Evolutionary conservation across 2,888 invertebrate genomes (phyloP), one percentile per base, ranked within the genome.

Genomic region (Erebia aethiops): DNA sequence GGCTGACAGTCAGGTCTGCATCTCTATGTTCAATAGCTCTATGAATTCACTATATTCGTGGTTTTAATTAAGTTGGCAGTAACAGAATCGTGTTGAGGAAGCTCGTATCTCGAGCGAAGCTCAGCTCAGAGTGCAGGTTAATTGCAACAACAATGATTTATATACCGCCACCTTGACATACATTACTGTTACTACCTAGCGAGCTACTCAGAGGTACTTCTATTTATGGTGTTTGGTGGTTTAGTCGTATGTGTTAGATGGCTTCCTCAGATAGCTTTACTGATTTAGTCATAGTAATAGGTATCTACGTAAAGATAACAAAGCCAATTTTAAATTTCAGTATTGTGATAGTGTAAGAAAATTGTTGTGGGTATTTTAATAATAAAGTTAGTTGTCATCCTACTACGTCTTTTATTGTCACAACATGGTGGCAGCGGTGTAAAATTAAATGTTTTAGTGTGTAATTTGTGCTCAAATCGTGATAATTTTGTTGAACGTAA

Each of bases 41-140:
- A 46, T 11, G 46, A 16, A 64, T 67, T 77, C 72, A 67, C 70
- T 75, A 75, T 73, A 71, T 71, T 67, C 75, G 77, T 67, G 78
- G 80, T 79, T 81, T 81, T 84, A 82, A 85, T 85, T 84, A 84
- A 81, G 77, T 80, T 79, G 81, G 78, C 79, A 78, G 76, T 76
- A 78, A 79, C 77, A 79, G 77, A 79, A 79, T 77, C 79, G 75
- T 77, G 72, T 69, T 71, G 57, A 67, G 67, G 70, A 64, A 54
- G 62, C 63, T 70, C 67, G 66, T 70, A 70, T 63, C 70, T 70
- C 64, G 58, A 63, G 67, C 57, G 63, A 69, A 62, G 67, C 69
- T 51, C 35, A 60, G 67, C 60, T 54, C 65, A 43, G 49, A 61
- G 67, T 58, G 35, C 51, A 18, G 61, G 67, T 67, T 67, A 67